Percentiles rank a stretch among this genome's conserved stretches.
These are phyloP conservation scores for Andricus curvator DNA, from an alignment of 2,888 invertebrate genomes.

Conservation along the genomic window DNA sequence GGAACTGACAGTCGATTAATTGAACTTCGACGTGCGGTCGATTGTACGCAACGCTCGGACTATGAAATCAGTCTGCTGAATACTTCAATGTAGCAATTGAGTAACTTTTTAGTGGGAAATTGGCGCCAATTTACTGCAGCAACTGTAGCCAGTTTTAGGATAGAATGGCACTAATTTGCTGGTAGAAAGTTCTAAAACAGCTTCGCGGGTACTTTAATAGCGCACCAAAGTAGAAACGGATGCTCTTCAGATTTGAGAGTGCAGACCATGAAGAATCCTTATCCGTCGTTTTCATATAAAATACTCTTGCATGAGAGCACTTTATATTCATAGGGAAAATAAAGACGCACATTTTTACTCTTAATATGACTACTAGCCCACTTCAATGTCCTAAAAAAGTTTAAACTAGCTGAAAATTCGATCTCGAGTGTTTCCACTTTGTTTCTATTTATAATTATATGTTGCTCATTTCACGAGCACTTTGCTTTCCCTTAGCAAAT, in stretches of 20 bases:
- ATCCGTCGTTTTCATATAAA: neutral
- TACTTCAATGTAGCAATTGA: neutral
- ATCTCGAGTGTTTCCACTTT: no score
- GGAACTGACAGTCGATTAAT: slow-evolving; percentile 19
- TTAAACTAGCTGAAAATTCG: no score
- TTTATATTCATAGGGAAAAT: neutral
- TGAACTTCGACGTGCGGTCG: slow-evolving; percentile 6
- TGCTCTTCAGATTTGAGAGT: neutral
- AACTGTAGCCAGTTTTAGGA: neutral
- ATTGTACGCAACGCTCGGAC: slow-evolving; percentile 13
- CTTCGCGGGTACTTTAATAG: neutral
- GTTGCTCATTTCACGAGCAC: no score
- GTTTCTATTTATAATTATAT: no score
- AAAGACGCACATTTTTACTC: neutral
- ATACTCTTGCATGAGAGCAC: no score
- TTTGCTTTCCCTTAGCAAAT: no score
- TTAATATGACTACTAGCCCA: neutral
- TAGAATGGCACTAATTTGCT: slow-evolving; percentile 2
- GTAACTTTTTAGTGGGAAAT: slow-evolving; percentile 21
- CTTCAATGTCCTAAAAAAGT: no score
- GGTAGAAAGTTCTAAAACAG: slow-evolving; percentile 1
- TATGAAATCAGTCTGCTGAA: slow-evolving; percentile 13
- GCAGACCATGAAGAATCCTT: neutral
- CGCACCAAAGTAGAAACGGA: neutral
- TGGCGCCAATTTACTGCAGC: neutral